phyloP scores from a whole-genome alignment of 2,797 vertebrate species.

The Schizothorax lantsangensis region DNA sequence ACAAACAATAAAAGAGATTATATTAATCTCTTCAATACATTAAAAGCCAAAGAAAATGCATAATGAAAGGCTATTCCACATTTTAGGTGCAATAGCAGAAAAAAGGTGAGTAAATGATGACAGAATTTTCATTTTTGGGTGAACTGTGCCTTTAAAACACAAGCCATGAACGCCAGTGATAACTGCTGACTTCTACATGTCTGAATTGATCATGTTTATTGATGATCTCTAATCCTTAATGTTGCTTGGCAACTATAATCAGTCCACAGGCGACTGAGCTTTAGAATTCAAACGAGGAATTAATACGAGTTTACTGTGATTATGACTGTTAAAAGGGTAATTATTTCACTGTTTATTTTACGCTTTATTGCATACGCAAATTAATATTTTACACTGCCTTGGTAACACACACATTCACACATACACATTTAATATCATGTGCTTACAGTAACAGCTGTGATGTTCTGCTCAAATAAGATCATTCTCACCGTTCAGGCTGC shows the following conservation, averaged over 20 bases:
- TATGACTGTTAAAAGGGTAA: background rate
- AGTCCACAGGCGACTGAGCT: background rate
- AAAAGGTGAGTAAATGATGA: background rate
- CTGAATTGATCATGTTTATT: background rate
- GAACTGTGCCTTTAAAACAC: background rate
- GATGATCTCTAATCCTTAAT: background rate
- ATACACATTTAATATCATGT: background rate
- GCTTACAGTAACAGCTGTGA: background rate
- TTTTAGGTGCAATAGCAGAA: no score
- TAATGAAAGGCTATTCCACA: no score
- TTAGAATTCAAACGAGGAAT: background rate
- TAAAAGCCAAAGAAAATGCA: no score
- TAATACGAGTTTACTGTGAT: background rate
- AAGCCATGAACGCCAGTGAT: background rate
- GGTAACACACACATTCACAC: background rate
- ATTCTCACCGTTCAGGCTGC: slow-evolving; percentile 89
- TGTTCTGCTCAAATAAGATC: background rate
- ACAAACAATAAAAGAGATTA: no score
- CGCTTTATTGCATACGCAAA: background rate
- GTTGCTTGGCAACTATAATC: background rate
- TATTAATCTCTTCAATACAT: no score
- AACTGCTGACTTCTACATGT: background rate
- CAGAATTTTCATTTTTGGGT: background rate
- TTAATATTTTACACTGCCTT: background rate
- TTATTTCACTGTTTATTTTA: background rate